phyloP scores from a whole-genome alignment of 2,113 vertebrate genomes.

The Tachysurus vachellii region DNA sequence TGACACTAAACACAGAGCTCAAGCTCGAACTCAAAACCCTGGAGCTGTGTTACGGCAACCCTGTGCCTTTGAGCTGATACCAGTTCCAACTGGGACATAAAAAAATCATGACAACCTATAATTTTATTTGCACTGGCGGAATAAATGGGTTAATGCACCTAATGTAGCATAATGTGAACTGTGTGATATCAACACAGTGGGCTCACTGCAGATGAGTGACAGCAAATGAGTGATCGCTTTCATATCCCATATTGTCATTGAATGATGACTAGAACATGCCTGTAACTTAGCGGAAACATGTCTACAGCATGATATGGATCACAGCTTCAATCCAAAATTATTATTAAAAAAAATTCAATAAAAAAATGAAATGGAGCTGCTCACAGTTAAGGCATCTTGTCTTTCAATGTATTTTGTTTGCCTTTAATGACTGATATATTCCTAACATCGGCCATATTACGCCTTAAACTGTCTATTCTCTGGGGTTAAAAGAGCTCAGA shows the following conservation, averaged over 20 bases:
- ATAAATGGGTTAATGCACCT: constrained; percentile 3
- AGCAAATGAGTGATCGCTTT: neutral
- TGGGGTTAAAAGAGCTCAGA: neutral
- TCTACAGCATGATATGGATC: neutral
- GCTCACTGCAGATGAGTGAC: neutral
- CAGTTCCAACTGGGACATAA: neutral
- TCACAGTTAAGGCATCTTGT: neutral
- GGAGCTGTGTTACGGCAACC: neutral
- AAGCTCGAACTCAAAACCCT: too few relatives aligned
- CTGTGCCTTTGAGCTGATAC: neutral
- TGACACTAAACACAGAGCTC: neutral
- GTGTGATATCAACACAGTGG: neutral
- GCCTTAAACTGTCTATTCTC: neutral
- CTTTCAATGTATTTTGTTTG: neutral
- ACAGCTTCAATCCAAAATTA: neutral
- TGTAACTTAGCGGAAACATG: neutral
- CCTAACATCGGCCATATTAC: neutral
- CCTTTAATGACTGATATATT: neutral
- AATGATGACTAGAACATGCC: neutral
- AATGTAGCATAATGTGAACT: neutral
- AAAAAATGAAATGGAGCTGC: neutral
- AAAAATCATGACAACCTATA: neutral
- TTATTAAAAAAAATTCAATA: neutral
- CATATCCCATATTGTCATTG: neutral
- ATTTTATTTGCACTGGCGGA: neutral